These are phyloP conservation scores for Drosophila nannoptera DNA, from an alignment of 1,140 invertebrate genomes.

Conservation along the genomic window DNA sequence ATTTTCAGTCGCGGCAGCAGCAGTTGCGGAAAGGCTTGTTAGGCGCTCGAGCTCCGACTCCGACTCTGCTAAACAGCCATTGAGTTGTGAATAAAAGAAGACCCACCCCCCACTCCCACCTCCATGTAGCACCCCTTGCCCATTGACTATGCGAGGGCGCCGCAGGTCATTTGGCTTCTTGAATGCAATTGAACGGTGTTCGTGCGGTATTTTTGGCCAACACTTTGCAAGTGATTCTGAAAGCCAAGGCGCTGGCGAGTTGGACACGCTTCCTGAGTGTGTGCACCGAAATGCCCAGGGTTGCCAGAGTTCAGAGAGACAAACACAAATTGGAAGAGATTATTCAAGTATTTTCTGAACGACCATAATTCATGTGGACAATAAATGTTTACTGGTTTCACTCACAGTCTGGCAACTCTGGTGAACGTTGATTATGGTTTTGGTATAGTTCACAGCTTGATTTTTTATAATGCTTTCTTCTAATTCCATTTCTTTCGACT, in stretches of 20 bases:
- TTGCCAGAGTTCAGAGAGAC: slow-evolving; percentile 14
- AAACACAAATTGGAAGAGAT: background rate
- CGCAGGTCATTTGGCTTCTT: slow-evolving; percentile 75
- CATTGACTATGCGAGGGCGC: slow-evolving; percentile 19
- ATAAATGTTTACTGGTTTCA: too few relatives aligned
- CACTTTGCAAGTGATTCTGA: slow-evolving; percentile 67
- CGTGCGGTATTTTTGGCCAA: slow-evolving; percentile 67
- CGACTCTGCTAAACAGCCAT: slow-evolving; percentile 58
- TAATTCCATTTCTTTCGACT: too few relatives aligned
- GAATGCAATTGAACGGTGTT: slow-evolving; percentile 73
- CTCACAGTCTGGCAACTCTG: too few relatives aligned
- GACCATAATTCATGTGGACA: too few relatives aligned
- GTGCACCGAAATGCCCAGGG: slow-evolving; percentile 17
- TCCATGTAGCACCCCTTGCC: background rate
- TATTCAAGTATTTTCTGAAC: background rate
- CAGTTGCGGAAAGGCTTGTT: slow-evolving; percentile 72
- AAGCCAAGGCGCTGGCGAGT: slow-evolving; percentile 7
- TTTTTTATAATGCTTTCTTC: too few relatives aligned
- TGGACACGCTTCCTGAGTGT: slow-evolving; percentile 32
- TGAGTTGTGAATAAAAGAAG: slow-evolving; percentile 62
- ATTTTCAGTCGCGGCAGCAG: slow-evolving; percentile 48
- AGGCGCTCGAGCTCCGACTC: slow-evolving; percentile 17
- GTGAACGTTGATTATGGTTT: too few relatives aligned
- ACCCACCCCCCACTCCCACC: background rate
- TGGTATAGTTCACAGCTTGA: too few relatives aligned